Evolutionary conservation across 2,797 vertebrate species (phyloP).

Genomic region (Sebastes minor): DNA sequence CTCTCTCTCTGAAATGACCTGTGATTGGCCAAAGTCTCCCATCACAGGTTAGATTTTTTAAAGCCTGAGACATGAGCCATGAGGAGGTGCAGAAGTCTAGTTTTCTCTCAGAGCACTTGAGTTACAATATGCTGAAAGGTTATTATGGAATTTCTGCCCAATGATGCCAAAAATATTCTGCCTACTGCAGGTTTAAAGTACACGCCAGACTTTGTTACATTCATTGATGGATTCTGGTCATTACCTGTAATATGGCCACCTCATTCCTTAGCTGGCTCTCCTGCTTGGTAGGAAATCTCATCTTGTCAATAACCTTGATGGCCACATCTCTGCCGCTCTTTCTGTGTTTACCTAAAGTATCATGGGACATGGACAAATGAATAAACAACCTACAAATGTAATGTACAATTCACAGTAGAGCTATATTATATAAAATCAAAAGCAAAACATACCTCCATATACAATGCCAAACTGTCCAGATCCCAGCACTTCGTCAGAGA

Average conservation of each 20-base stretch:
- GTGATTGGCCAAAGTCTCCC: too few species aligned
- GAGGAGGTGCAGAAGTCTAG: rapidly evolving
- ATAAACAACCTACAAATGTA: not conserved
- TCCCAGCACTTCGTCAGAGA: conserved; percentile 97
- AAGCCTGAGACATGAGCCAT: too few species aligned
- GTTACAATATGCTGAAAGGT: too few species aligned
- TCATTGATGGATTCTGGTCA: not conserved
- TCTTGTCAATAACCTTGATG: conserved; percentile 99
- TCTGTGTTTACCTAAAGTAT: conserved; percentile 90
- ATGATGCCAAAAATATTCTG: too few species aligned
- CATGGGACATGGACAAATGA: not conserved
- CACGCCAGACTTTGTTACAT: not conserved
- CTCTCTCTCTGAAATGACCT: too few species aligned
- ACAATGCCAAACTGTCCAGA: conserved; percentile 98
- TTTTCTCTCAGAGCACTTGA: too few species aligned
- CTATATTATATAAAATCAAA: not conserved
- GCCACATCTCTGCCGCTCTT: conserved; percentile 98
- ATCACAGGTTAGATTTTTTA: too few species aligned
- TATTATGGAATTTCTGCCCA: too few species aligned
- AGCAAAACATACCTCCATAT: conserved; percentile 88
- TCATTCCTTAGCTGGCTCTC: conserved; percentile 98
- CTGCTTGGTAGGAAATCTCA: conserved; percentile 98
- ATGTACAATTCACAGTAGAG: not conserved
- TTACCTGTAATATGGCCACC: conserved; percentile 98
- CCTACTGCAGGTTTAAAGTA: too few species aligned